Evolutionary conservation across 2,113 vertebrate genomes (phyloP).

Genomic region (Camelus bactrianus): DNA sequence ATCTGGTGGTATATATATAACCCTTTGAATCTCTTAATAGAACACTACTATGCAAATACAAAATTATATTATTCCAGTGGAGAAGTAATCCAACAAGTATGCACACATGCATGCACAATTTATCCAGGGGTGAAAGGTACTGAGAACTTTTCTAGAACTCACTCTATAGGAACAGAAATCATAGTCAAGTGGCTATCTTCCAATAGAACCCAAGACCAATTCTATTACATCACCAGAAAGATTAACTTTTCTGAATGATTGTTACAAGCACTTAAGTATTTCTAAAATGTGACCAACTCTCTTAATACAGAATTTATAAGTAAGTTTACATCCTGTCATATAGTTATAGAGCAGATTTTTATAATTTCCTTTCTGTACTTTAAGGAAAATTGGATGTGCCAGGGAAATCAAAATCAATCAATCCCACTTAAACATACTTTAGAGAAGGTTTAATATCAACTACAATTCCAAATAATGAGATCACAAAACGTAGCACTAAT

Average conservation of each 20-base stretch:
- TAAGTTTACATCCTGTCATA: slow-evolving; percentile 46
- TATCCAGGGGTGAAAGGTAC: background rate
- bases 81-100: background rate
- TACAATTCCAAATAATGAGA: slow-evolving; percentile 60
- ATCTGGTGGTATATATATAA: background rate
- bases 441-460: slow-evolving; percentile 23
- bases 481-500: slow-evolving; percentile 23
- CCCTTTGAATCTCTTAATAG: slow-evolving; percentile 2
- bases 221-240: background rate
- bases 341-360: slow-evolving; percentile 12
- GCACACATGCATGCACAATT: background rate
- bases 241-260: background rate
- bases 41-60: background rate
- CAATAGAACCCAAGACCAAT: background rate
- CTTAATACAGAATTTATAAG: slow-evolving; percentile 36
- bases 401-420: slow-evolving; percentile 53
- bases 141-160: background rate
- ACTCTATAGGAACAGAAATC: background rate
- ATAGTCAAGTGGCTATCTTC: background rate
- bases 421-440: slow-evolving; percentile 37
- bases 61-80: background rate
- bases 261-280: slow-evolving; percentile 33
- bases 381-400: slow-evolving; percentile 63
- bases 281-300: slow-evolving; percentile 56
- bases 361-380: slow-evolving; percentile 57